Evolutionary conservation across 2,113 vertebrate genomes (phyloP).

Genomic region (Colinus virginianus): DNA sequence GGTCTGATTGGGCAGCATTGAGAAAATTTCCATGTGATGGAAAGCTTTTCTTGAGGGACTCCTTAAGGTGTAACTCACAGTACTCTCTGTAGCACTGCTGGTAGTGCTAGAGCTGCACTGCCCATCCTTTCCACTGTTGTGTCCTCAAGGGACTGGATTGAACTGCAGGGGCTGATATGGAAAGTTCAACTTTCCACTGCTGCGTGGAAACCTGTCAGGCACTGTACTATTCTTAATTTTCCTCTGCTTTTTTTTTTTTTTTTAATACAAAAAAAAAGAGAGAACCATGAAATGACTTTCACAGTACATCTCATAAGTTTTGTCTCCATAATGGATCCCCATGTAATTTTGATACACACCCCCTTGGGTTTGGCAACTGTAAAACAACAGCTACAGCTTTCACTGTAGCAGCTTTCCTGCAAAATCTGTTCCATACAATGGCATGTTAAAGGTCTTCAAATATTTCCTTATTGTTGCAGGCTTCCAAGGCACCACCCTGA

Average conservation of each 20-base stretch:
- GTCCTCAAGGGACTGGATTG: background rate
- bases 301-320: background rate
- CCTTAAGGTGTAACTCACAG: fast-evolving
- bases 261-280: background rate
- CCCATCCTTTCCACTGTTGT: background rate
- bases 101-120: background rate
- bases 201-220: background rate
- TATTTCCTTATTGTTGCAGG: slow-evolving; percentile 46
- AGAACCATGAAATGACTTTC: background rate
- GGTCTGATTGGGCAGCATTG: background rate
- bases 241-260: slow-evolving; percentile 23
- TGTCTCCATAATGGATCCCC: background rate
- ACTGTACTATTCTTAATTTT: slow-evolving; percentile 27
- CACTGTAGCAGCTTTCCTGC: slow-evolving; percentile 13
- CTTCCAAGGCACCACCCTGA: slow-evolving; percentile 29
- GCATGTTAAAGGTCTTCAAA: slow-evolving; percentile 37
- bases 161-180: background rate
- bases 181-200: background rate
- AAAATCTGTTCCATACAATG: slow-evolving; percentile 33
- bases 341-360: slow-evolving; percentile 4
- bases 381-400: slow-evolving; percentile 20
- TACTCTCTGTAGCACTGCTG: background rate
- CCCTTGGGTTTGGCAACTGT: slow-evolving; percentile 31
- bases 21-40: background rate
- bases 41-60: background rate